phyloP scores from a whole-genome alignment of 1,140 invertebrate species.

The Papilio dardanus region DNA sequence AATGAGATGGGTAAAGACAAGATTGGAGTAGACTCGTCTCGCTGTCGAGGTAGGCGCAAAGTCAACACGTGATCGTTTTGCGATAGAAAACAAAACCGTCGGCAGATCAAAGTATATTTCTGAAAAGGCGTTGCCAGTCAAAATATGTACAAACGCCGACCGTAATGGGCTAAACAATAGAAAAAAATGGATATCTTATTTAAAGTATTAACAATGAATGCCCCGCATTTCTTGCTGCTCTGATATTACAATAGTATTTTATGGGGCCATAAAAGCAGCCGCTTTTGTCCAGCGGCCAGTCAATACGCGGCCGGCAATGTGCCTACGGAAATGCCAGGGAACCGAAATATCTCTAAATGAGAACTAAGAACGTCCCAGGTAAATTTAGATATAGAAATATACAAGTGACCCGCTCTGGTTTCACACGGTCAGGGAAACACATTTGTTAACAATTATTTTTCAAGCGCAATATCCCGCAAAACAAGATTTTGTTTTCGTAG shows the following conservation, averaged over 20 bases:
- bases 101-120: conserved; percentile 60
- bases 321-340: conserved; percentile 47
- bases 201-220: conserved; percentile 75
- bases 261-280: conserved; percentile 67
- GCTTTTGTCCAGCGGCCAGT: conserved; percentile 70
- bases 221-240: conserved; percentile 63
- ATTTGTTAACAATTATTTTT: background rate
- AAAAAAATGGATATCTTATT: conserved; percentile 80
- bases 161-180: conserved; percentile 75
- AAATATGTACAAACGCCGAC: conserved; percentile 77
- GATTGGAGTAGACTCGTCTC: background rate
- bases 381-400: conserved; percentile 9
- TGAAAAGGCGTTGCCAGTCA: conserved; percentile 68
- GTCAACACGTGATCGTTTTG: conserved; percentile 68
- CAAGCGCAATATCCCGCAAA: background rate
- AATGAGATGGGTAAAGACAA: background rate
- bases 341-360: conserved; percentile 42
- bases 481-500: background rate
- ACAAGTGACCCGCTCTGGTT: background rate
- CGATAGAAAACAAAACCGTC: conserved; percentile 60
- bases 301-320: conserved; percentile 63
- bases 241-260: conserved; percentile 73
- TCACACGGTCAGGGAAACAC: background rate
- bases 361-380: conserved; percentile 29
- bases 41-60: conserved; percentile 38